phyloP scores from a whole-genome alignment of 2,888 invertebrate genomes.

The Cantharis lateralis region DNA sequence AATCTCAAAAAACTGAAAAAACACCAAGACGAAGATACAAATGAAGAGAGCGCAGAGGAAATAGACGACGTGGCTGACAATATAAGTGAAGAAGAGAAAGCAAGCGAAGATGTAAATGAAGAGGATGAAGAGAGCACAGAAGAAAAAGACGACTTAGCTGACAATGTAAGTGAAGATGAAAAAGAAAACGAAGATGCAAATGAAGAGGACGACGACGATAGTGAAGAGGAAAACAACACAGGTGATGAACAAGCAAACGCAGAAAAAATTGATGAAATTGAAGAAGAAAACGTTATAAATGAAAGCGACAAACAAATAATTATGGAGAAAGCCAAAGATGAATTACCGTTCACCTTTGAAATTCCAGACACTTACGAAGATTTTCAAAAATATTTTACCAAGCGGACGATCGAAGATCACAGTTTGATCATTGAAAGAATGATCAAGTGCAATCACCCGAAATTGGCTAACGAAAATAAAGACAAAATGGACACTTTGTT shows the following conservation, averaged over 20 bases:
- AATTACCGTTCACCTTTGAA: constrained; percentile 63
- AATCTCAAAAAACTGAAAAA: not conserved
- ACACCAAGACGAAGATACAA: constrained; percentile 47
- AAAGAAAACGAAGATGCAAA: not conserved
- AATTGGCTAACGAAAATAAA: constrained; percentile 78
- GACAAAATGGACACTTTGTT: constrained; percentile 75
- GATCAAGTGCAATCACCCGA: constrained; percentile 86
- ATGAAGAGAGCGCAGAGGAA: constrained; percentile 46
- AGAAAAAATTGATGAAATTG: constrained; percentile 44
- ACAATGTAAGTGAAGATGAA: not conserved
- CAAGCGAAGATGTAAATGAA: constrained; percentile 50
- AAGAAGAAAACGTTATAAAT: constrained; percentile 29
- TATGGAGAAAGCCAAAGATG: constrained; percentile 61
- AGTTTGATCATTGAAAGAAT: constrained; percentile 76
- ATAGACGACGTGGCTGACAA: constrained; percentile 24
- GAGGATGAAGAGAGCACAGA: constrained; percentile 44
- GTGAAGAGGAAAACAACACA: not conserved
- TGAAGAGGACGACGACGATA: not conserved
- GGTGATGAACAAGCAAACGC: constrained; percentile 30
- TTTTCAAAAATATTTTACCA: constrained; percentile 65
- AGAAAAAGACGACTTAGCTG: not conserved
- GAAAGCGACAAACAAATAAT: constrained; percentile 43
- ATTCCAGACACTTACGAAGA: constrained; percentile 68
- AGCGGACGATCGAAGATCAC: constrained; percentile 68
- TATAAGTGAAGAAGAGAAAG: not conserved